Evolutionary conservation across 1,140 invertebrate species (phyloP), one percentile per base, ranked within the genome.

Genomic region (Drosophila watanabei): DNA sequence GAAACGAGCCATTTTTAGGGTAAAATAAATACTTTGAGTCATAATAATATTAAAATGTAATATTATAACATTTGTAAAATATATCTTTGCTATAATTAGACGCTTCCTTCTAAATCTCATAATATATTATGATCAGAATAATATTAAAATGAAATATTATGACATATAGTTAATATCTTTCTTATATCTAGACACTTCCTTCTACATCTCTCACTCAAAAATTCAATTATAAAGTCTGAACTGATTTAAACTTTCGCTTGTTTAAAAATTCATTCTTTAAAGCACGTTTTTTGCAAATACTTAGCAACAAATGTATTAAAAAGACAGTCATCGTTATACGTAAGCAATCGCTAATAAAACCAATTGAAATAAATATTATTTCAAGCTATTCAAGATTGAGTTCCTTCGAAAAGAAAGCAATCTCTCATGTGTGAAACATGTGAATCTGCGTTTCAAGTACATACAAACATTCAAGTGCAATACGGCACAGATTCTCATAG

Each of bases 391-490:
- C 10, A 30, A 32, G 35, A 39, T 63, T 32, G 7, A 18, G 37
- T 62, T 48, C n/a, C 0, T 39, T 18, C n/a, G 33, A 64, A 58
- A 43, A 58, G 35, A 13, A 56, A 57, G 35, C 28, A 60, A 35
- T 33, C 7, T 60, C n/a, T 49, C 45, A 39, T 33, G 35, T 39
- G 45, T 20, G 45, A 69, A 49, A 32, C 30, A 45, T 54, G 68
- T 69, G 68, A 68, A 45, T 18, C 33, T 49, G 35, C 61, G n/a
- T 39, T 39, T 18, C 33, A 24, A 33, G 65, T 65, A 24, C 60
- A 35, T 18, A 24, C 28, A 2, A 16, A 11, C 33, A 24, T 24
- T 24, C 24, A 24, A 24, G 24, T 24, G 24, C 24, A 24, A 24
- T 24, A 24, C 7, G n/a, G 32, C 37, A 39, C 56, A 39, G 33